A percentile compares a stretch with the other conserved stretches of the same genome.
Evolutionary conservation across 2,113 vertebrate species (phyloP).

Genomic region (Myotis yumanensis): DNA sequence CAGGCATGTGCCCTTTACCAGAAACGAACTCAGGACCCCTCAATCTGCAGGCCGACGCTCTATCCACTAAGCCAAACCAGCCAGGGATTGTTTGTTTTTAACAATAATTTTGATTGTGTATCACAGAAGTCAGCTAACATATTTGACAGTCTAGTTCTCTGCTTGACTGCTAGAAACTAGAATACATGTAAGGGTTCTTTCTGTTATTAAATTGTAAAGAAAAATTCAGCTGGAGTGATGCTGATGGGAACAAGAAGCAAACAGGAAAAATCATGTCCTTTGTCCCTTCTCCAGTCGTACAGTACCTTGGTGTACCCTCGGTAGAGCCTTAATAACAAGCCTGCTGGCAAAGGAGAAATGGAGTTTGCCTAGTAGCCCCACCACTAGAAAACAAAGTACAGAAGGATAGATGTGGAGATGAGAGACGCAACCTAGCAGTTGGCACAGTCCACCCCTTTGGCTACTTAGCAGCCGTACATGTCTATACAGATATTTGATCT

Average conservation of each 20-base stretch:
- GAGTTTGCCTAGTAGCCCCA: background rate
- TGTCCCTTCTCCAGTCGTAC: background rate
- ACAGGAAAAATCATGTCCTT: constrained; percentile 26
- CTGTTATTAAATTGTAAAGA: constrained; percentile 1
- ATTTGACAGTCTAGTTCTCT: background rate
- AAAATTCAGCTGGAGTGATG: background rate
- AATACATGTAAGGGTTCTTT: background rate
- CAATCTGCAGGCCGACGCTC: too few species aligned
- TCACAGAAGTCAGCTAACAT: background rate
- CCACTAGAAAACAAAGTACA: background rate
- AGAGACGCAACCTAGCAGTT: background rate
- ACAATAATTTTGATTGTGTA: background rate
- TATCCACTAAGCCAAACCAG: too few species aligned
- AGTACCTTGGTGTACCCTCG: background rate
- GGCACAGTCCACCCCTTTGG: background rate
- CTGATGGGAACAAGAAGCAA: background rate
- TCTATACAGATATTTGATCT: background rate
- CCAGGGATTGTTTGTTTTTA: background rate
- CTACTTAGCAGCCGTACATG: background rate
- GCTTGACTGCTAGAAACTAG: background rate
- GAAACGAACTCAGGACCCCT: too few species aligned
- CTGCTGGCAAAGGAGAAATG: constrained; percentile 2
- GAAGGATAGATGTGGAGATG: background rate
- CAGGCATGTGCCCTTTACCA: too few species aligned
- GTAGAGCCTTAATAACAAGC: background rate